phyloP scores from a whole-genome alignment of 2,113 vertebrate genomes.

The Nothobranchius kuhntae region DNA sequence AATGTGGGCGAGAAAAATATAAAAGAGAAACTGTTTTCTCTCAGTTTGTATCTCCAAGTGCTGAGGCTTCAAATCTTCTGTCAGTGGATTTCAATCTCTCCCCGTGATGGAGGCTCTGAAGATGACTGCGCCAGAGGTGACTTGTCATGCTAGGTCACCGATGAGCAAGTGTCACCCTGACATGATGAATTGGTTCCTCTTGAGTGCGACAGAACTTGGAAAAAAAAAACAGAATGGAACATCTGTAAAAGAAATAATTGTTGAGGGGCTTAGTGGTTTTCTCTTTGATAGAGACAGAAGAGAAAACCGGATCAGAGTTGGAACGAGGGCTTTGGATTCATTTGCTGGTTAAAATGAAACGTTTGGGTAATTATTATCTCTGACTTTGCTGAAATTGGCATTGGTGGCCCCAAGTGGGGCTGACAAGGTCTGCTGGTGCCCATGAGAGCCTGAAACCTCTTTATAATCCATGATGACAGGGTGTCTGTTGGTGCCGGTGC shows the following conservation, averaged over 20 bases:
- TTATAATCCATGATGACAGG: slow-evolving; percentile 35
- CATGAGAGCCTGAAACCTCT: slow-evolving; percentile 5
- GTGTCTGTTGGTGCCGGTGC: slow-evolving; percentile 12
- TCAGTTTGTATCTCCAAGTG: background rate
- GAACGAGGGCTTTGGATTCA: slow-evolving; percentile 29
- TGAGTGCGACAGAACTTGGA: slow-evolving; percentile 25
- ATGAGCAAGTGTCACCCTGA: slow-evolving; percentile 39
- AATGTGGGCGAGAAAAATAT: slow-evolving; percentile 3
- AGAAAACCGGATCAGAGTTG: slow-evolving; percentile 12
- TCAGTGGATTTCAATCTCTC: slow-evolving; percentile 12
- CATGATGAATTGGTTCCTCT: slow-evolving; percentile 52
- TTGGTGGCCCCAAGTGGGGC: background rate
- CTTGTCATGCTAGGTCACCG: slow-evolving; percentile 45
- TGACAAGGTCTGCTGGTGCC: slow-evolving; percentile 23
- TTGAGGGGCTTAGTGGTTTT: slow-evolving; percentile 55
- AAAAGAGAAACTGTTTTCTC: background rate
- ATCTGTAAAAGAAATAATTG: slow-evolving; percentile 56
- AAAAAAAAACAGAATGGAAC: slow-evolving; percentile 19
- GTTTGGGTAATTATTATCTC: background rate
- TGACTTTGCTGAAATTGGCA: slow-evolving; percentile 9
- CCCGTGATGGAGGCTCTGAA: slow-evolving; percentile 5
- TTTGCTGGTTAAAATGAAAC: slow-evolving; percentile 26
- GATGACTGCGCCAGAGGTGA: slow-evolving; percentile 35
- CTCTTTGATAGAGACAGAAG: slow-evolving; percentile 39
- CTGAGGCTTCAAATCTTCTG: background rate